Evolutionary conservation across 2,113 vertebrate genomes (phyloP), one percentile per base, ranked within the genome.

Genomic region (Trichechus manatus): DNA sequence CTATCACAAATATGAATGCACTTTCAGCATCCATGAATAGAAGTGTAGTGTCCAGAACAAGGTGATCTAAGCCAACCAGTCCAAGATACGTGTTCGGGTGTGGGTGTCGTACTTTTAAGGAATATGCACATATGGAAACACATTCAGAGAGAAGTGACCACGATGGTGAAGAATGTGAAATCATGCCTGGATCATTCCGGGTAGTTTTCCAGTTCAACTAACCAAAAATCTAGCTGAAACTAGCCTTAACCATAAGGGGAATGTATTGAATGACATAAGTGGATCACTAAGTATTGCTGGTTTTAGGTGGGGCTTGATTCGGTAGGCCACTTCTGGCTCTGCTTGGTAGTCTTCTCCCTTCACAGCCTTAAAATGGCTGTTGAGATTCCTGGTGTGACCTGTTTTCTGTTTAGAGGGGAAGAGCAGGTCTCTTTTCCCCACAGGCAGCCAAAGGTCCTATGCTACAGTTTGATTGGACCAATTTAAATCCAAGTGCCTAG

Each of bases 51-150:
- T 72, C 53, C 70, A 75, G 27, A 75, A n/a, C 85, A 61, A 74
- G 15, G 44, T 36, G 19, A 13, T 36, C 6, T 23, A 11, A 87
- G 20, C 70, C n/a, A 70, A 31, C 75, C 56, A n/a, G 14, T n/a
- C 36, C 22, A 27, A 53, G 9, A 36, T 59, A 1, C 36, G n/a
- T 91, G 50, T 66, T 36, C 29, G 56, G 77, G 56, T 5, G 1
- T 29, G 44, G 31, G 9, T 33, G 8, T 56, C 25, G 20, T 27
- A n/a, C 44, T 94, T 72, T 25, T 77, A 20, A 36, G 74, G 27
- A 82, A 33, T 3, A 10, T 39, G 1, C 1, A 59, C 11, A 14
- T 2, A 5, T 1, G 6, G 33, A 23, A 64, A 14, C 20, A 42
- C 31, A 36, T 47, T 31, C 56, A 31, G 42, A 66, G 15, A 31